A percentile compares a stretch with the other conserved stretches of the same genome.
Conservation (phyloP, 2,888 invertebrate species). For the Ophraella communa region DNA sequence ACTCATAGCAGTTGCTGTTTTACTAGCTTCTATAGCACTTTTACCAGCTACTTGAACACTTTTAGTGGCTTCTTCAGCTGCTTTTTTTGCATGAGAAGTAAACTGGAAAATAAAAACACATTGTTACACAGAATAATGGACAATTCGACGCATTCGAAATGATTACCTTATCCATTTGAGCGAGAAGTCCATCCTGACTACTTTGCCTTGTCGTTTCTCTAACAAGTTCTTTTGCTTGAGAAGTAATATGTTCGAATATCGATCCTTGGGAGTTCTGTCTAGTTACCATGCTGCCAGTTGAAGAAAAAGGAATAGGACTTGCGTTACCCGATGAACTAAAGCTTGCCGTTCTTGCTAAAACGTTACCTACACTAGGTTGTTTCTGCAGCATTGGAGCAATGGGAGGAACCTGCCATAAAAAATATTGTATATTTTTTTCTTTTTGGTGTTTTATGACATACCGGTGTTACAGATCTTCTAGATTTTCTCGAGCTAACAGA, state of each 20-base stretch:
- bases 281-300: constrained; percentile 57
- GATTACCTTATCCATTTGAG: constrained; percentile 87
- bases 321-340: constrained; percentile 63
- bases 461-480: constrained; percentile 59
- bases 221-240: constrained; percentile 88
- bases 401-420: constrained; percentile 66
- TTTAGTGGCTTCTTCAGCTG: constrained; percentile 81
- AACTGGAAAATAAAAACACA: constrained; percentile 62
- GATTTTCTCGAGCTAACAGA: constrained; percentile 63
- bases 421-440: too few relatives aligned
- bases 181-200: constrained; percentile 86
- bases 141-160: too few relatives aligned
- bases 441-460: too few relatives aligned
- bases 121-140: too few relatives aligned
- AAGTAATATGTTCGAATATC: constrained; percentile 84
- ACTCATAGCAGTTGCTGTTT: constrained; percentile 86
- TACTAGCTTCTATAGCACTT: constrained; percentile 83
- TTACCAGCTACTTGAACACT: constrained; percentile 86
- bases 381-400: constrained; percentile 65
- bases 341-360: constrained; percentile 69
- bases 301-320: constrained; percentile 52
- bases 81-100: constrained; percentile 87
- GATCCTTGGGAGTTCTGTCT: constrained; percentile 85
- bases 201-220: constrained; percentile 87
- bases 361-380: constrained; percentile 68